phyloP scores from a whole-genome alignment of 1,140 invertebrate genomes.

The Metopolophium dirhodum region DNA sequence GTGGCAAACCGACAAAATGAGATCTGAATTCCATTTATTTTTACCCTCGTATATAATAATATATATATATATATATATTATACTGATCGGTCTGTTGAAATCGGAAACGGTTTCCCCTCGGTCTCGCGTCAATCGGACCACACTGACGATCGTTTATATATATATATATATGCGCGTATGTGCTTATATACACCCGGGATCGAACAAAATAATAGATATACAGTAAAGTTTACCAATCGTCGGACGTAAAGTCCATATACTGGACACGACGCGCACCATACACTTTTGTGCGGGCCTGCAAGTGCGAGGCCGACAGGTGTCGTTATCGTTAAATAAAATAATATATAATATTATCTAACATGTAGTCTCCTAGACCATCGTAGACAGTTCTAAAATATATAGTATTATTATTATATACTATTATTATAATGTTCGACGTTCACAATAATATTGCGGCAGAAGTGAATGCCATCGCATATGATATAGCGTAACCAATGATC shows the following conservation, averaged over 20 bases:
- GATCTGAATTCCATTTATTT: constrained; percentile 9
- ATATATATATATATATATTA: not conserved
- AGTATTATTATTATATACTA: not conserved
- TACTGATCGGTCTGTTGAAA: not conserved
- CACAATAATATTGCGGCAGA: not conserved
- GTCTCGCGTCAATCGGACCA: not conserved
- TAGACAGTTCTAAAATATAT: not conserved
- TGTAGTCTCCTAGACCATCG: not conserved
- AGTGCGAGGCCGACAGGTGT: not conserved
- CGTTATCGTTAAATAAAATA: not conserved
- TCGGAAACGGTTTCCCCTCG: not conserved
- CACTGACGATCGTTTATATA: not conserved
- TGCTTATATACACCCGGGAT: not conserved
- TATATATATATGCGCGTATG: no score
- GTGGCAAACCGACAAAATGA: not conserved
- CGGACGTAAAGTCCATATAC: not conserved
- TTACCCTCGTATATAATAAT: not conserved
- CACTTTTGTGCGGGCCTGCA: not conserved
- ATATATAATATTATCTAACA: not conserved
- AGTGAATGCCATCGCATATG: not conserved
- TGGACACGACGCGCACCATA: not conserved
- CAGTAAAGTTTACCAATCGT: not conserved
- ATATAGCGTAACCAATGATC: not conserved
- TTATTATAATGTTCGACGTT: not conserved
- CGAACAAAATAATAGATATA: not conserved